Base-by-base conservation (phyloP, 1,140 invertebrate species). In the Hestina assimilis region DNA sequence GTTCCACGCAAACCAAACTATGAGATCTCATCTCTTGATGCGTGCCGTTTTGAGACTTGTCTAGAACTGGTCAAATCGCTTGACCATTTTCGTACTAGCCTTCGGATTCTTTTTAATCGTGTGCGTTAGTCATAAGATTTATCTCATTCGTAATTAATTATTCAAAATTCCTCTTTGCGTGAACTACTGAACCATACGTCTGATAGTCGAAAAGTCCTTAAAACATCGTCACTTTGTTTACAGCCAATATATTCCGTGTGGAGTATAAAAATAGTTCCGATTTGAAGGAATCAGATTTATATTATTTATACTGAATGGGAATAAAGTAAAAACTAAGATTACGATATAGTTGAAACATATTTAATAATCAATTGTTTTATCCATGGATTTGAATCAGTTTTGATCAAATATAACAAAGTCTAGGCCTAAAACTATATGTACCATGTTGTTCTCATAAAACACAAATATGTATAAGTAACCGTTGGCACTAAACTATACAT, bases 1-100 rank as follows among this genome's bases (percentile, higher is more conserved):
- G 71, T 79, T 61, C 55, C 52, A 47, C 55, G 69, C 69, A 69
- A 76, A 71, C 66, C 59, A 57, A 67, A 72, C 67, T 66, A 24
- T 33, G 23, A 75, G 79, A 83, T 79, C 63, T 33, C 69, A 83
- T 86, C 83, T 74, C 52, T 82, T 73, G 75, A 82, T 76, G 74
- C 69, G 64, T 67, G 69, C 72, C 63, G 61, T 69, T 69, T 59
- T 40, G 41, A 57, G 41, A 57, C 48, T 53, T 53, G 63, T 66
- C 57, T 29, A 33, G 47, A 58, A 65, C 61, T 63, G 60, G 59
- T 67, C 72, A 67, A 75, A 76, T 72, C 42, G 43, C 51, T 59
- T 66, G 46, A 59, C 59, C 41, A 54, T 55, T 66, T 75, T 68
- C 58, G 50, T 60, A 38, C 47, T 63, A 45, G 58, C 50, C 55